Evolutionary conservation across 2,113 vertebrate species (phyloP).

Genomic region (Toxotes jaculatrix): DNA sequence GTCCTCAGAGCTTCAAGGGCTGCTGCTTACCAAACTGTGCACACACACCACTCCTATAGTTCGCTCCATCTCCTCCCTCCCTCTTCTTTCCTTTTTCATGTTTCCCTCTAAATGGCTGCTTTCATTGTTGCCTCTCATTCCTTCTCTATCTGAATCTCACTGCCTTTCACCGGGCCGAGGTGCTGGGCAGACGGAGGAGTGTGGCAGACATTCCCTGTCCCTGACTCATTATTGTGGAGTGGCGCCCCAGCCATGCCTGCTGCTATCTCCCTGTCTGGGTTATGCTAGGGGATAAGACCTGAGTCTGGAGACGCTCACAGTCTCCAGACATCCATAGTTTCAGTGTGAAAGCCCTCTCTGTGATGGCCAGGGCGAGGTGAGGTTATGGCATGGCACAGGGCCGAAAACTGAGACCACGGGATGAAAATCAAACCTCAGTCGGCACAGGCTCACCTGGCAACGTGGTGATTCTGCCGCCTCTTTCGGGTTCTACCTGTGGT

Average conservation of each 20-base stretch:
- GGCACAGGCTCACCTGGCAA: constrained; percentile 67
- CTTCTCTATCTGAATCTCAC: constrained; percentile 63
- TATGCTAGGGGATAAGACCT: constrained; percentile 69
- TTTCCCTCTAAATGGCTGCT: constrained; percentile 62
- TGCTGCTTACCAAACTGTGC: constrained; percentile 71
- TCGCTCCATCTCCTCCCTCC: constrained; percentile 42
- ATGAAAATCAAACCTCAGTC: constrained; percentile 30
- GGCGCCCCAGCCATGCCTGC: constrained; percentile 56
- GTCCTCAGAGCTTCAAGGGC: constrained; percentile 74
- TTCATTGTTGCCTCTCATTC: constrained; percentile 72
- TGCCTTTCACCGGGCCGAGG: constrained; percentile 62
- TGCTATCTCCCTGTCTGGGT: constrained; percentile 71
- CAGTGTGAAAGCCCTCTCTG: not conserved
- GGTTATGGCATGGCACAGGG: constrained; percentile 29
- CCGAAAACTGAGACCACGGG: constrained; percentile 28
- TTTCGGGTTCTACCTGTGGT: constrained; percentile 8
- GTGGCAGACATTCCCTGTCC: constrained; percentile 74
- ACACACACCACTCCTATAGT: constrained; percentile 56
- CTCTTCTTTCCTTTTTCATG: constrained; percentile 38
- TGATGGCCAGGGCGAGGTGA: constrained; percentile 22
- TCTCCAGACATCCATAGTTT: constrained; percentile 36
- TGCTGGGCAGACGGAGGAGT: constrained; percentile 64
- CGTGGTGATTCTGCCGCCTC: constrained; percentile 9
- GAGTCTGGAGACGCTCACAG: constrained; percentile 32
- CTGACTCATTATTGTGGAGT: constrained; percentile 72